These are phyloP conservation scores for Apodemia hepburni DNA, from an alignment of 2,888 invertebrate genomes.

Conservation along the genomic window DNA sequence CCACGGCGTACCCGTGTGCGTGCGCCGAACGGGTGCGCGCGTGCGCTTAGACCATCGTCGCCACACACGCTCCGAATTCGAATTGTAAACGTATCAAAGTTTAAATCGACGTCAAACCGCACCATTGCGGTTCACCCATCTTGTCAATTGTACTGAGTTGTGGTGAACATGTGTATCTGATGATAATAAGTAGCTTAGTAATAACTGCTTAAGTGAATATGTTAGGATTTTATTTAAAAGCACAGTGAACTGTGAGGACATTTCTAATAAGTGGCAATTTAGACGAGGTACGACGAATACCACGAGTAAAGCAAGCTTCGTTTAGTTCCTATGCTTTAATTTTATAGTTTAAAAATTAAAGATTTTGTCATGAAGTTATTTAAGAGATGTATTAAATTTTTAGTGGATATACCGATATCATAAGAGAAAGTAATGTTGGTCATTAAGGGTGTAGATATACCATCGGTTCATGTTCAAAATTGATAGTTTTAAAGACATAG, in stretches of 20 bases:
- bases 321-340: constrained; percentile 70
- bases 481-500: constrained; percentile 21
- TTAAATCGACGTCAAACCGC: constrained; percentile 10
- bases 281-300: constrained; percentile 45
- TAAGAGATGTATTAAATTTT: constrained; percentile 15
- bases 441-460: constrained; percentile 12
- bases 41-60: constrained; percentile 70
- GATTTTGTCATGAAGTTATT: constrained; percentile 13
- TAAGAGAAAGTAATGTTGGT: constrained; percentile 12
- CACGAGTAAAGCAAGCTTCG: constrained; percentile 70
- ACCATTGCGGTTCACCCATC: constrained; percentile 30
- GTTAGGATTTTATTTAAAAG: constrained; percentile 33
- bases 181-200: constrained; percentile 42
- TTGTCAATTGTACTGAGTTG: constrained; percentile 51
- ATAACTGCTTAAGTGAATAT: constrained; percentile 40
- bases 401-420: constrained; percentile 6
- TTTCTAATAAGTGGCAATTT: constrained; percentile 43
- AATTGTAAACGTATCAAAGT: constrained; percentile 50
- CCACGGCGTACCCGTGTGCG: constrained; percentile 42
- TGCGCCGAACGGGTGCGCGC: constrained; percentile 48
- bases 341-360: constrained; percentile 6
- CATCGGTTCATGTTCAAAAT: constrained; percentile 12
- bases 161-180: constrained; percentile 45
- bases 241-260: constrained; percentile 41
- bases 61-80: constrained; percentile 75